Base-by-base conservation (phyloP, 1,140 invertebrate species). In the Pachyrhynchus sulphureomaculatus region DNA sequence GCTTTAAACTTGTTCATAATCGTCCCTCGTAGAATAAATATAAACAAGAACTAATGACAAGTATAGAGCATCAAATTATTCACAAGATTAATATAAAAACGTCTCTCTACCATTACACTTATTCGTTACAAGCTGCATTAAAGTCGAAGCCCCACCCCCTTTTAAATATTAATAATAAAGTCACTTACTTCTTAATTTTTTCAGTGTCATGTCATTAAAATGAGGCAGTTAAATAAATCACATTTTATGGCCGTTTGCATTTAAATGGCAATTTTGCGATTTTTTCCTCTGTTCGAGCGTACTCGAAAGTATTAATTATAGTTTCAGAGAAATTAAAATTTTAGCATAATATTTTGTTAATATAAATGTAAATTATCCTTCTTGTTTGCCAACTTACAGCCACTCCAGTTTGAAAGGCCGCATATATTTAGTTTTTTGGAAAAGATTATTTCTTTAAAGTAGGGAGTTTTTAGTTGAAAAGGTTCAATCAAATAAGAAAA, bases 291-390 rank as follows among this genome's bases (percentile, higher is more conserved):
- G 24, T 20, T 51, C 20, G 9, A n/a, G 29, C 29, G n/a, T 29
- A 18, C 48, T 45, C 12, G 21, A 47, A 36, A 51, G 48, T 51
- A 51, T 34, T 34, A 51, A 51, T 51, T 51, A 51, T 20, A 51
- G 48, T 51, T 51, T 51, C 6, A 33, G 29, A 33, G 33, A 33
- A 34, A 51, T 36, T 51, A 36, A 51, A 36, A 51, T 17, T 51
- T 51, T 33, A 51, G 17, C 48, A 51, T 51, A 51, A 51, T 51
- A 20, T 51, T 51, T 51, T 51, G 48, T 36, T 51, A 51, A 51
- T 51, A 51, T 51, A 51, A 51, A 51, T 51, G 48, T 51, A 51
- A 51, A 51, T 51, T 51, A n/a, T 47, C 20, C 17, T 42, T 15
- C 41, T 18, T 42, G 15, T 12, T 3, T 26, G 3, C 3, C 24